Evolutionary conservation across 2,888 invertebrate genomes (phyloP), one percentile per base, ranked within the genome.

Genomic region (Iselma pallidipennis): DNA sequence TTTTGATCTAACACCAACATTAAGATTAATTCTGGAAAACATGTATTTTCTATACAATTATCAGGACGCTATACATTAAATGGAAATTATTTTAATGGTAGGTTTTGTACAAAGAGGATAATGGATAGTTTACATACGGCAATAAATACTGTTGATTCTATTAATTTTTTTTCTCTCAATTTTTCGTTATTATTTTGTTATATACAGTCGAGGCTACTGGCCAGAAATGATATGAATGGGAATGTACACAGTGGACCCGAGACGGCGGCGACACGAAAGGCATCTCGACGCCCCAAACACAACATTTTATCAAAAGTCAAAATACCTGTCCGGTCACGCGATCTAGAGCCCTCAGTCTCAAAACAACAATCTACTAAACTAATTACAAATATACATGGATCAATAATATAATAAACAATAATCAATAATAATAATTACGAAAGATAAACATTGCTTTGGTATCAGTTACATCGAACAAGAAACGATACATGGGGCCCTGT

Each of bases 391-490:
- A 77, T 80, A 79, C 78, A 80, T 70, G 66, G 59, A 74, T 74
- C 69, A 74, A 74, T 75, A 74, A 71, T 71, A 73, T 37, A 37
- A 37, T 37, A 78, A 77, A 79, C 77, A 78, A 80, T 78, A 79
- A 78, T 76, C 71, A 74, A 77, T 77, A 78, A 77, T 77, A 78
- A 78, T 76, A 75, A 73, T 76, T 76, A 78, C 71, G 72, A 78
- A 78, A 77, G 71, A 72, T 78, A 80, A 81, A 82, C 81, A 82
- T 81, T 81, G 82, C 82, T 82, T 82, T 82, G 82, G 82, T 82
- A 82, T 82, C 80, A 78, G 81, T 82, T 82, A 81, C 82, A 80
- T 78, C 77, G 77, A 81, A 80, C 78, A 81, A 78, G 33, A 19
- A 25, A 33, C 55, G 55, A 31, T 37, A 53, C 29, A 10, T 55